A percentile compares a stretch with the other conserved stretches of the same genome.
phyloP scores from a whole-genome alignment of 2,113 vertebrate genomes.

The Calonectris borealis region DNA sequence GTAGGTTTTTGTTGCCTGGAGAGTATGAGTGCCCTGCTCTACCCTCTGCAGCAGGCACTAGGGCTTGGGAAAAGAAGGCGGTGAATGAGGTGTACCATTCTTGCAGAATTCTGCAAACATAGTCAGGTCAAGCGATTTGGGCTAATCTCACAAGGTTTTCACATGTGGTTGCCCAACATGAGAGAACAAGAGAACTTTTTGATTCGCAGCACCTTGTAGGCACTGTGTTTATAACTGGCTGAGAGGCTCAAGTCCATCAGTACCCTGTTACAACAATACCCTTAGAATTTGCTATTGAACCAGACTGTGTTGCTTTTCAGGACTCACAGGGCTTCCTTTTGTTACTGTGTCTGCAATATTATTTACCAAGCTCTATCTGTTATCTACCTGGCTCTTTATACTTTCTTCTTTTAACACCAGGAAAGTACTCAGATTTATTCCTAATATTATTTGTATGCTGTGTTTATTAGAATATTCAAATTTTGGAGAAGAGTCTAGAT shows the following conservation, averaged over 20 bases:
- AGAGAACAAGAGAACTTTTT: not conserved
- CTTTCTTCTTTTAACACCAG: not conserved
- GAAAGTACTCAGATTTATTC: not conserved
- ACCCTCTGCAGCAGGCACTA: fast-evolving
- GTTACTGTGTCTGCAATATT: not conserved
- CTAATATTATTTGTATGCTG: not conserved
- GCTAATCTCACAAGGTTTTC: not conserved
- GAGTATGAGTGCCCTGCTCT: not conserved
- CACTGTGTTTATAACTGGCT: not conserved
- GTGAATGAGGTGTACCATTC: fast-evolving
- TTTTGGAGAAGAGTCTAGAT: not conserved
- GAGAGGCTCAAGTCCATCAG: not conserved
- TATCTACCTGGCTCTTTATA: not conserved
- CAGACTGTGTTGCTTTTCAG: not conserved
- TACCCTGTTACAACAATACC: not conserved
- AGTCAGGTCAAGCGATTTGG: fast-evolving
- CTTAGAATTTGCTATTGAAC: not conserved
- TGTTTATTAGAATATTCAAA: not conserved
- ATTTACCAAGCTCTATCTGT: not conserved
- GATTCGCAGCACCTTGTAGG: not conserved
- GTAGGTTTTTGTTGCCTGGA: not conserved
- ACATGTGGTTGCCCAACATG: too few species aligned
- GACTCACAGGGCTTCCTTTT: not conserved
- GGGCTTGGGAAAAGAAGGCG: not conserved
- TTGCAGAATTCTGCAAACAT: not conserved